Conservation (phyloP, 2,888 invertebrate genomes). For the Mycalesis mineus region DNA sequence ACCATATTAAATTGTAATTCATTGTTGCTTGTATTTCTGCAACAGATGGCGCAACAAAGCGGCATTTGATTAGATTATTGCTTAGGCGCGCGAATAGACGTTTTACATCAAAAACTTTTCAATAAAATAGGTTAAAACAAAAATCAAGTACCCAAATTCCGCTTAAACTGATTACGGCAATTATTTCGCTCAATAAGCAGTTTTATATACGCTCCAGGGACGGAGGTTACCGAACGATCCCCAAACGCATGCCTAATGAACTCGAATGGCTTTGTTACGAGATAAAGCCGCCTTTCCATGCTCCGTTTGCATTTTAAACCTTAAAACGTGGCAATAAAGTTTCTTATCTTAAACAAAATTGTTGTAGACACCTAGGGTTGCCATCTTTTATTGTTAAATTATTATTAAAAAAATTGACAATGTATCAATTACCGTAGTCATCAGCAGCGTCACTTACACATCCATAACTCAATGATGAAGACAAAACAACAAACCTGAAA, state of each 20-base stretch:
- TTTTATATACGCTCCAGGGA: slow-evolving; percentile 25
- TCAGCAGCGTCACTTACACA: too few species aligned
- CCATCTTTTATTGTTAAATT: too few species aligned
- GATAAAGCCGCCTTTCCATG: slow-evolving; percentile 16
- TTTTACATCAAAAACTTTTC: background rate
- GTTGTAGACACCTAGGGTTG: background rate
- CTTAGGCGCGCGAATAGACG: too few species aligned
- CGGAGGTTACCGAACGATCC: slow-evolving; percentile 15
- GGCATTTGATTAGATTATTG: too few species aligned
- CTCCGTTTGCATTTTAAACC: slow-evolving; percentile 26
- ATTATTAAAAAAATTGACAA: too few species aligned
- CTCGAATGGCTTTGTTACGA: slow-evolving; percentile 29
- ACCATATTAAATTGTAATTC: too few species aligned
- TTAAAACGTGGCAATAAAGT: slow-evolving; percentile 20
- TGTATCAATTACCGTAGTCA: too few species aligned
- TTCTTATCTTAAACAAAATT: slow-evolving; percentile 12
- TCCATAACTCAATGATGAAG: too few species aligned
- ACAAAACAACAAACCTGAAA: too few species aligned
- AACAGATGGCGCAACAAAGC: too few species aligned
- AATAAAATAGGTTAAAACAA: slow-evolving; percentile 5
- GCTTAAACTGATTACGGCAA: slow-evolving; percentile 25
- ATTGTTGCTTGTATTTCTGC: too few species aligned
- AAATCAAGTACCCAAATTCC: slow-evolving; percentile 1
- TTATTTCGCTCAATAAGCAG: slow-evolving; percentile 29
- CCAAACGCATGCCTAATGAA: slow-evolving; percentile 29